These are phyloP conservation scores for Urocitellus parryii DNA, from an alignment of 2,113 vertebrate genomes.

Conservation along the genomic window DNA sequence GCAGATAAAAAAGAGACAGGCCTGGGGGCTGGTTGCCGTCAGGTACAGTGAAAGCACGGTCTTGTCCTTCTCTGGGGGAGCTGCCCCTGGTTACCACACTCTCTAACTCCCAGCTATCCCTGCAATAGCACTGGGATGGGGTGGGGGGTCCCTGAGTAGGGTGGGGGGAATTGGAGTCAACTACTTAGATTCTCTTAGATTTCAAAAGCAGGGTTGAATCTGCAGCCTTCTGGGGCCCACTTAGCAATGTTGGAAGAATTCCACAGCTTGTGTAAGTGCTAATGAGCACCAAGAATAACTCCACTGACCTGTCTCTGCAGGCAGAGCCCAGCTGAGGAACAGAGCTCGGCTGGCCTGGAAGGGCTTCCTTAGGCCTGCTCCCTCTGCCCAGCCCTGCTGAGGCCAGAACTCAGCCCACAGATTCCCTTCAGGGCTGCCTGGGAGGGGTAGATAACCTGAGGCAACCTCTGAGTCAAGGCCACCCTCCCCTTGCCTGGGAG, in stretches of 20 bases:
- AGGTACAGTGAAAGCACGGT: background rate
- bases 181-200: conserved; percentile 9
- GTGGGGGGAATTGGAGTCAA: background rate
- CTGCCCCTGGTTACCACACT: background rate
- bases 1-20: background rate
- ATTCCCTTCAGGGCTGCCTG: background rate
- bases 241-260: conserved; percentile 65
- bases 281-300: conserved; percentile 80
- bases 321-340: conserved; percentile 51
- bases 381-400: background rate
- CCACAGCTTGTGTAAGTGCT: conserved; percentile 69
- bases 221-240: conserved; percentile 67
- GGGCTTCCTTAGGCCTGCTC: background rate
- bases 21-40: background rate
- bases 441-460: background rate
- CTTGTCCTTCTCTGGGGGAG: background rate
- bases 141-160: background rate
- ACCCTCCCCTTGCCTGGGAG: background rate
- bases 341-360: conserved; percentile 56
- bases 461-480: background rate
- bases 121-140: accelerated
- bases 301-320: conserved; percentile 74
- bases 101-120: background rate
- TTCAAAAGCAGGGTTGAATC: conserved; percentile 65
- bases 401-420: background rate